Conservation (phyloP, 1,140 invertebrate species). For the Calliopsis andreniformis region DNA sequence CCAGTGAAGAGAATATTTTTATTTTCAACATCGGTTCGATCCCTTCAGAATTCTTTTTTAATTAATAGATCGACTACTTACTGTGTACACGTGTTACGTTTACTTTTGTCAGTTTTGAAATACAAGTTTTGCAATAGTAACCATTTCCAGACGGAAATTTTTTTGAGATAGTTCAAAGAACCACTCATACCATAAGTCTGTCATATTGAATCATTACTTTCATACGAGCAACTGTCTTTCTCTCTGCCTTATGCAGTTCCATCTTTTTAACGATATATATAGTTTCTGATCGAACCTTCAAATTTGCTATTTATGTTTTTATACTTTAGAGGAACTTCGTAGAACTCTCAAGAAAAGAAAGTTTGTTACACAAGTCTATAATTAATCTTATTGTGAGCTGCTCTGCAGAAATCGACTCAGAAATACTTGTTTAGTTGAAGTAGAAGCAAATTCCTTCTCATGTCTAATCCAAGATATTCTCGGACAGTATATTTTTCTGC, state of each 20-base stretch:
- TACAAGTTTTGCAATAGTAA: constrained; percentile 6
- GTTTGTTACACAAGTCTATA: neutral
- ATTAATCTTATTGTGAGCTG: constrained; percentile 60
- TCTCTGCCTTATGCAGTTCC: constrained; percentile 50
- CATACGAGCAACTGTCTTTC: constrained; percentile 25
- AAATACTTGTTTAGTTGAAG: neutral
- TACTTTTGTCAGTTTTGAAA: constrained; percentile 33
- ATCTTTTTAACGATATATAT: constrained; percentile 46
- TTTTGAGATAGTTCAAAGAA: constrained; percentile 3
- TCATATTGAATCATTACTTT: constrained; percentile 3
- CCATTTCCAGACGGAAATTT: constrained; percentile 7
- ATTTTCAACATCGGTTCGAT: neutral
- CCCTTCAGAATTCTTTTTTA: neutral
- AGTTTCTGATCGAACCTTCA: constrained; percentile 14
- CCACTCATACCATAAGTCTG: neutral
- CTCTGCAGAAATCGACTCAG: constrained; percentile 64
- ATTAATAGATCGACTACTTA: neutral
- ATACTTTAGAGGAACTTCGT: neutral
- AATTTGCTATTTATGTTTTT: constrained; percentile 19
- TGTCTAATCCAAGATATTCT: neutral
- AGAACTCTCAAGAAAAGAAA: neutral
- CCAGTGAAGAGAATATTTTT: neutral
- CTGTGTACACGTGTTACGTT: neutral
- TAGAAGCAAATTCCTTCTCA: neutral
- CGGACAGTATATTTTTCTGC: constrained; percentile 43